Evolutionary conservation across 2,888 invertebrate genomes (phyloP), one percentile per base, ranked within the genome.

Genomic region (Drosophila meridiana): DNA sequence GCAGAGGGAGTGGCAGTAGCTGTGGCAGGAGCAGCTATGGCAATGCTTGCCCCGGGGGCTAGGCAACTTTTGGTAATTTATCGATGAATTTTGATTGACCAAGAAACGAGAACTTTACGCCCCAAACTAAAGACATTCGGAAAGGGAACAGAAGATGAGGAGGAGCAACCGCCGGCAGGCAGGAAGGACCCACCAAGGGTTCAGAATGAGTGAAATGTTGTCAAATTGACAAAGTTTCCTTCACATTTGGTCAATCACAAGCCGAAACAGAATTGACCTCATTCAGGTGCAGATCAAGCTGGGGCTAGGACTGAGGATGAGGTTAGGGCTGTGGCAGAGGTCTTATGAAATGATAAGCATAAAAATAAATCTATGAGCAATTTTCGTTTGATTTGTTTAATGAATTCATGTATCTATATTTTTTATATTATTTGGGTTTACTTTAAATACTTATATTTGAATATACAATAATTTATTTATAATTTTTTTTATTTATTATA

Each of bases 1-100:
- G 20, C 28, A 61, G 11, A 1, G 34, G 20, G 4, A 11, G 55
- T 9, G 47, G 30, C 28, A 5, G 26, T 4, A n/a, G 3, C n/a
- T 5, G 56, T 5, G 42, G 4, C 56, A 20, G 40, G 30, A 32
- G 32, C 32, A 28, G 30, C 30, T 28, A 8, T 28, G 38, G 40
- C 38, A 40, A 13, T 38, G 55, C 28, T 32, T 11, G 20, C n/a
- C 40, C 76, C 64, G 53, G 50, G 40, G 64, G 76, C 80, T 28
- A 53, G 53, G 68, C 68, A 78, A 78, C 64, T 78, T 78, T 78
- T 78, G 48, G 38, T 76, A 78, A 68, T 80, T 60, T 62, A 80
- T 70, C 71, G 80, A 71, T 76, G 80, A 73, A 62, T 73, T 79
- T 77, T 79, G 79, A 79, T 79, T 79, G 79, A 79, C 79, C 59